Base-by-base conservation (phyloP, 2,797 vertebrate species). In the Ataeniobius toweri region DNA sequence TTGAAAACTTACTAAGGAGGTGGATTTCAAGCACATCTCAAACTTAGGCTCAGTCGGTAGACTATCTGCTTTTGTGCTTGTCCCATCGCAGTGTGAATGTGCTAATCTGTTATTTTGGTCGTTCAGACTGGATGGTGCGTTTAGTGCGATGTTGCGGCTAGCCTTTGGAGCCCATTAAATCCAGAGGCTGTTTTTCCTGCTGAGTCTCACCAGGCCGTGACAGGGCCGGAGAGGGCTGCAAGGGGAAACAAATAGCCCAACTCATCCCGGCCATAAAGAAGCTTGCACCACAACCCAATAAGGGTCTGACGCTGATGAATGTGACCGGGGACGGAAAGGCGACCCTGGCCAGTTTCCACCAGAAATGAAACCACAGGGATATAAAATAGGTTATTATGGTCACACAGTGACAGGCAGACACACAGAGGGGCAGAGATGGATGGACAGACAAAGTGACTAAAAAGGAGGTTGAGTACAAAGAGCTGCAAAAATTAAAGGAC, bases 301-400 rank as follows among this genome's bases (percentile, higher is more conserved):
- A 95, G 94, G 92, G 83, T 86, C 89, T 96, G 96, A 96, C 95
- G 93, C 95, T 96, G 96, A 96, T 95, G 94, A 96, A 96, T 96
- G 95, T 94, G 91, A 91, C 94, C 93, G 80, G 93, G 94, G 94
- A 94, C 91, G 85, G 85, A 81, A 90, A 95, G 93, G 94, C 94
- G 93, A 95, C 95, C 95, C 94, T 87, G 93, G 92, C 93, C 92
- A 89, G 92, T 91, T 91, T 94, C 91, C 90, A 91, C 91, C 93
- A 93, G 91, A 96, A 96, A 96, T 96, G 95, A 96, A 96, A 95
- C 94, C 93, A 91, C 92, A 90, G 95, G 94, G 94, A 96, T 95
- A 95, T 95, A 93, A 95, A 95, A 95, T 92, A 94, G 92, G 95
- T 94, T 95, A 96, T 95, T 95, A 95, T 95, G 93, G 92, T 93